These are phyloP conservation scores for Mastigias papua DNA, from an alignment of 30 jellyfish, hydroid and myxozoan genomes.

Conservation along the genomic window DNA sequence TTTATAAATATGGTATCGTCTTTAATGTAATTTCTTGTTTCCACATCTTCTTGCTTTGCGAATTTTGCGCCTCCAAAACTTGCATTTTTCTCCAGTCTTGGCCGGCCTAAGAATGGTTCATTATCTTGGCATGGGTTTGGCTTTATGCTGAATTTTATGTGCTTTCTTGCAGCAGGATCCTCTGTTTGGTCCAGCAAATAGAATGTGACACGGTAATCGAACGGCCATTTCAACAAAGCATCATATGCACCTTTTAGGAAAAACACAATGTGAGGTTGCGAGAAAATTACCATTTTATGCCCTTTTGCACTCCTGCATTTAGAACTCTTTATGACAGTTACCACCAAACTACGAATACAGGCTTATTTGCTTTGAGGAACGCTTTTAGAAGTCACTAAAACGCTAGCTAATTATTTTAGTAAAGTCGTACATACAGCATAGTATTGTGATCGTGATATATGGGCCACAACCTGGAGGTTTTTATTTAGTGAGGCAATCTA, in stretches of 20 bases:
- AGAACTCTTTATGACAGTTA: no score
- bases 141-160: slow-evolving; percentile 91
- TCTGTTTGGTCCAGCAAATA: slow-evolving; percentile 91
- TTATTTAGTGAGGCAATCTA: no score
- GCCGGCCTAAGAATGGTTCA: slow-evolving; percentile 96
- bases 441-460: no score
- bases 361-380: no score
- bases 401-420: no score
- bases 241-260: slow-evolving; percentile 89
- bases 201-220: slow-evolving; percentile 92
- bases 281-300: not conserved
- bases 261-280: not conserved
- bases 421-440: no score
- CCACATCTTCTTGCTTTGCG: slow-evolving; percentile 95
- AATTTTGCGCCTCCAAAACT: slow-evolving; percentile 98
- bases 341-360: no score
- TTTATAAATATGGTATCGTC: slow-evolving; percentile 90
- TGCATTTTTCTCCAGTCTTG: slow-evolving; percentile 96
- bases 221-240: slow-evolving; percentile 96
- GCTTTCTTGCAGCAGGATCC: slow-evolving; percentile 78
- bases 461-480: no score
- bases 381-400: no score
- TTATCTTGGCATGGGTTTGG: slow-evolving; percentile 97
- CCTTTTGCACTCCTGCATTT: no score
- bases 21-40: slow-evolving; percentile 78